These are phyloP conservation scores for Speoplatyrhinus poulsoni DNA, from an alignment of 2,113 vertebrate genomes.

Conservation along the genomic window DNA sequence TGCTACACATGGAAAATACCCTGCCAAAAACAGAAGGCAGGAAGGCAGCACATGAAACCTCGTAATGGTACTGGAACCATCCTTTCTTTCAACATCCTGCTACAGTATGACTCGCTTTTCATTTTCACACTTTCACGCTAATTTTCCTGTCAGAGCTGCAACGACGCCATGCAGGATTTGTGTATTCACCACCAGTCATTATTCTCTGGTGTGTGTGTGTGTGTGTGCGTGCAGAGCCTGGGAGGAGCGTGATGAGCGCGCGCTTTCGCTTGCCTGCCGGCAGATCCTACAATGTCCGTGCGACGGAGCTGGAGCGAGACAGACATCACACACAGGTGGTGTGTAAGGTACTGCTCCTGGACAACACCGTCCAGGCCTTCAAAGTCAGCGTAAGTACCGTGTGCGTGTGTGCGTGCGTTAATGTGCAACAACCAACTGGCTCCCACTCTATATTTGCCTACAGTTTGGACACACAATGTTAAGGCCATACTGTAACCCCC, in stretches of 20 bases:
- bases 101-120: too few relatives aligned
- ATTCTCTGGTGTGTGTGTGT: slow-evolving; percentile 1
- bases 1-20: too few relatives aligned
- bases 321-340: slow-evolving; percentile 96
- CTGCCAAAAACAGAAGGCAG: too few relatives aligned
- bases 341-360: slow-evolving; percentile 95
- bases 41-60: too few relatives aligned
- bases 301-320: slow-evolving; percentile 98
- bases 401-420: too few relatives aligned
- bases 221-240: slow-evolving; percentile 79
- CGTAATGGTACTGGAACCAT: too few relatives aligned
- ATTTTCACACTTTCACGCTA: too few relatives aligned
- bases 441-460: not conserved
- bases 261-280: slow-evolving; percentile 99
- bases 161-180: too few relatives aligned
- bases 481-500: not conserved
- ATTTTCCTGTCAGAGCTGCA: too few relatives aligned
- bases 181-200: too few relatives aligned
- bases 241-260: slow-evolving; percentile 99
- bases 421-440: too few relatives aligned
- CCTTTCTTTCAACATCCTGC: too few relatives aligned
- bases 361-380: slow-evolving; percentile 95
- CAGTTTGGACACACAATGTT: not conserved
- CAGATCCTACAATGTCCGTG: slow-evolving; percentile 99
- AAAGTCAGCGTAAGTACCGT: slow-evolving; percentile 90